phyloP scores from a whole-genome alignment of 1,140 invertebrate species.

The Eriocheir sinensis region DNA sequence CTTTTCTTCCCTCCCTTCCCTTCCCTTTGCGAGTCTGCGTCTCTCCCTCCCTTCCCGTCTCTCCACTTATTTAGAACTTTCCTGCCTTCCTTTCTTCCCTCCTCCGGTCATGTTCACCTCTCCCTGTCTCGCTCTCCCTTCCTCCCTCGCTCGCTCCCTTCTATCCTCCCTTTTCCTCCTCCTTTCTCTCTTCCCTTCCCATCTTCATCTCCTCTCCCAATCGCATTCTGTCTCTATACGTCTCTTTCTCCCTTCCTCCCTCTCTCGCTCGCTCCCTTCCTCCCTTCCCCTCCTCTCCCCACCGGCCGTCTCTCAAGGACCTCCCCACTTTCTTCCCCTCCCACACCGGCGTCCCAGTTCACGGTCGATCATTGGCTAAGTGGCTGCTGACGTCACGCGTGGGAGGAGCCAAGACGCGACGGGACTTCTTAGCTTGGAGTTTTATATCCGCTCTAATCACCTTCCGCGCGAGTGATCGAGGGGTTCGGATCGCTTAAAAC shows the following conservation, averaged over 20 bases:
- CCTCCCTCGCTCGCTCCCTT: too few relatives aligned
- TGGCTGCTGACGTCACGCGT: slow-evolving; percentile 54
- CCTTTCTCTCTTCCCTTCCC: not conserved
- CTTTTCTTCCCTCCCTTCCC: not conserved
- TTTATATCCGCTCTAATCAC: not conserved
- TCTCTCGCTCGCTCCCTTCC: not conserved
- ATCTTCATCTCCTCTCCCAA: not conserved
- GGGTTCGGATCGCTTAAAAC: not conserved
- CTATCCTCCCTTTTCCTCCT: not conserved
- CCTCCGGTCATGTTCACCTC: too few relatives aligned
- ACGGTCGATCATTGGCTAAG: slow-evolving; percentile 62
- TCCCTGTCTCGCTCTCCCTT: too few relatives aligned
- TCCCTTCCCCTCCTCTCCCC: not conserved
- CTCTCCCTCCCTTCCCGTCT: too few relatives aligned
- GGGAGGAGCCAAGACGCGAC: slow-evolving; percentile 62
- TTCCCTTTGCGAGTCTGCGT: not conserved
- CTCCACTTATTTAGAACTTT: too few relatives aligned
- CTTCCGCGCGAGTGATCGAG: not conserved
- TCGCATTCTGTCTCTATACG: not conserved
- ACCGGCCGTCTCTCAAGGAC: not conserved
- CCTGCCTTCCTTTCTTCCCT: too few relatives aligned
- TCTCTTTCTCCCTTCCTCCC: not conserved
- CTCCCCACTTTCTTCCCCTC: slow-evolving; percentile 37
- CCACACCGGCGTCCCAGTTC: slow-evolving; percentile 28
- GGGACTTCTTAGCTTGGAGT: not conserved